Percentiles rank a stretch among this genome's conserved stretches.
These are phyloP conservation scores for Dascyllus trimaculatus DNA, from an alignment of 2,113 vertebrate species.

Conservation along the genomic window DNA sequence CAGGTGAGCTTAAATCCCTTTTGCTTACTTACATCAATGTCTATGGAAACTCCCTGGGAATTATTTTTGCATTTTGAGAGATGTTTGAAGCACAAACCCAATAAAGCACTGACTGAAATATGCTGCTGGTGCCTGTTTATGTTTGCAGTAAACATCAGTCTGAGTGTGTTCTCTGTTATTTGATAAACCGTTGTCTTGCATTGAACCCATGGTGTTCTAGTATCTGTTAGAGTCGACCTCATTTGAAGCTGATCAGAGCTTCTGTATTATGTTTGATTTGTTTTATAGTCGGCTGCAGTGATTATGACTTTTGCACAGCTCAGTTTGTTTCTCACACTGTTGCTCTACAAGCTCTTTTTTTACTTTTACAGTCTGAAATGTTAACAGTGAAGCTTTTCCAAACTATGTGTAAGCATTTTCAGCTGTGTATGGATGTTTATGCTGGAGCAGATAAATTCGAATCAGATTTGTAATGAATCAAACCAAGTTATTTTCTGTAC, in stretches of 20 bases:
- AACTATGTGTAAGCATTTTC: neutral
- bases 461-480: neutral
- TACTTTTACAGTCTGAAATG: too few relatives aligned
- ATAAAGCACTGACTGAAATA: conserved; percentile 11
- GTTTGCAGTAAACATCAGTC: conserved; percentile 7
- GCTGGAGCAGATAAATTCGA: neutral
- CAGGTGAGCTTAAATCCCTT: neutral
- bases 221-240: too few relatives aligned
- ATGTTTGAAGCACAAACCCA: neutral
- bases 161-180: neutral
- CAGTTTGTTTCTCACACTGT: too few relatives aligned
- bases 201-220: neutral
- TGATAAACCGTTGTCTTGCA: neutral
- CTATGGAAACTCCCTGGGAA: neutral
- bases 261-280: too few relatives aligned
- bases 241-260: neutral
- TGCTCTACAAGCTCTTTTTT: too few relatives aligned
- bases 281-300: too few relatives aligned
- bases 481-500: neutral
- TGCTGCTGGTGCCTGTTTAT: conserved; percentile 16
- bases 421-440: neutral
- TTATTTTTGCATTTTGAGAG: neutral
- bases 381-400: neutral
- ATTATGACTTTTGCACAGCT: too few relatives aligned
- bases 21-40: neutral